These are phyloP conservation scores for Mythimna pallens DNA, from an alignment of 2,888 invertebrate genomes.

Conservation along the genomic window DNA sequence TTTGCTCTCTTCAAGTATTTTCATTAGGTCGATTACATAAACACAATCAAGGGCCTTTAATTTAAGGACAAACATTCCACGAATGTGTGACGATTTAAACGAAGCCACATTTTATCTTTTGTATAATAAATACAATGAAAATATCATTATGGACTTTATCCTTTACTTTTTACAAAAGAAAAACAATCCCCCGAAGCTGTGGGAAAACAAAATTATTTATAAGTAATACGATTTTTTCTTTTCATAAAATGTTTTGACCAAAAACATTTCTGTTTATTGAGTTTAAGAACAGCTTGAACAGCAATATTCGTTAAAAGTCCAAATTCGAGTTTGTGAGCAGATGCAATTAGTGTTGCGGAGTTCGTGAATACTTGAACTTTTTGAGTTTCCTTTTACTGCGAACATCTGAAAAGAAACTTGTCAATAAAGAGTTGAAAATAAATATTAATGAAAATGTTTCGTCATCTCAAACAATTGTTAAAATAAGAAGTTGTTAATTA, in stretches of 20 bases:
- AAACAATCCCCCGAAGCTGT: slow-evolving; percentile 27
- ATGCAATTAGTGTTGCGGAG: slow-evolving; percentile 68
- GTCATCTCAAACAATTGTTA: slow-evolving; percentile 5
- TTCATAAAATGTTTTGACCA: slow-evolving; percentile 16
- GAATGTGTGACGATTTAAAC: slow-evolving; percentile 32
- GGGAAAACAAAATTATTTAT: slow-evolving; percentile 17
- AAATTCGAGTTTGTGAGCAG: slow-evolving; percentile 64
- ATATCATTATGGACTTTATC: slow-evolving; percentile 10
- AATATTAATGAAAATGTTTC: slow-evolving; percentile 30
- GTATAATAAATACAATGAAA: slow-evolving; percentile 32
- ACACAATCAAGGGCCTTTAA: slow-evolving; percentile 42
- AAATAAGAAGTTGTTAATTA: slow-evolving; percentile 22
- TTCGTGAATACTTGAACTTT: slow-evolving; percentile 47
- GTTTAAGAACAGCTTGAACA: slow-evolving; percentile 62
- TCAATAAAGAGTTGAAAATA: slow-evolving; percentile 27
- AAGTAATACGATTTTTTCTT: slow-evolving; percentile 13
- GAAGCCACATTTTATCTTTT: slow-evolving; percentile 35
- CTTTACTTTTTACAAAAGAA: slow-evolving; percentile 27
- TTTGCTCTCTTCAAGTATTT: slow-evolving; percentile 38
- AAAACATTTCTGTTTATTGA: slow-evolving; percentile 56
- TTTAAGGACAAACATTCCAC: slow-evolving; percentile 29
- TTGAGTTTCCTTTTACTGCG: slow-evolving; percentile 29
- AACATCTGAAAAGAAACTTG: background rate
- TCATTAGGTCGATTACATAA: slow-evolving; percentile 43
- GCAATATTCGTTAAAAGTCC: slow-evolving; percentile 64